These are phyloP conservation scores for Eupithecia tripunctaria DNA, from an alignment of 2,888 invertebrate species.

Conservation along the genomic window DNA sequence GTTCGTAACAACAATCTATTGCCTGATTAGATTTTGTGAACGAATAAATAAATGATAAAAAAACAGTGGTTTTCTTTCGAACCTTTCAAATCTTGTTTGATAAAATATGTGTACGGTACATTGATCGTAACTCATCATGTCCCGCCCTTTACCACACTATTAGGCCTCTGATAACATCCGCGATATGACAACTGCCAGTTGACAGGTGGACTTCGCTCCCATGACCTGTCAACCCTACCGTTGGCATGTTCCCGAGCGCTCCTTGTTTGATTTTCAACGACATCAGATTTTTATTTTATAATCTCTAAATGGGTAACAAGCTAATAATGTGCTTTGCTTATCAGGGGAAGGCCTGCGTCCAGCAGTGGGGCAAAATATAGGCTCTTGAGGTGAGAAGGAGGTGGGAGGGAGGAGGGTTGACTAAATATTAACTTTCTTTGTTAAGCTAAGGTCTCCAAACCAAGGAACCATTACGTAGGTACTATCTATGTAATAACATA, in stretches of 20 bases:
- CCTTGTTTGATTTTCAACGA: background rate
- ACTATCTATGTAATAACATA: too few relatives aligned
- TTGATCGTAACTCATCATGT: conserved; percentile 33
- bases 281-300: background rate
- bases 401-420: too few relatives aligned
- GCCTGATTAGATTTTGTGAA: too few relatives aligned
- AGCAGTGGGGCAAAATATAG: too few relatives aligned
- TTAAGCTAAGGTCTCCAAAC: too few relatives aligned
- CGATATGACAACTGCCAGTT: conserved; percentile 54
- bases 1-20: too few relatives aligned
- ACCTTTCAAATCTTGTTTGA: background rate
- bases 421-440: too few relatives aligned
- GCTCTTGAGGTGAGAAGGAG: too few relatives aligned
- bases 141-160: conserved; percentile 43
- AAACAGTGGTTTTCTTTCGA: background rate
- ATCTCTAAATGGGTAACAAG: too few relatives aligned
- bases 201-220: conserved; percentile 65
- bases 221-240: conserved; percentile 53
- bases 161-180: conserved; percentile 41
- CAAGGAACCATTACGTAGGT: too few relatives aligned
- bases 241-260: background rate
- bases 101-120: background rate
- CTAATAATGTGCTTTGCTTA: too few relatives aligned
- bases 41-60: background rate
- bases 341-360: too few relatives aligned